Percentiles rank a stretch among this genome's conserved stretches.
These are phyloP conservation scores for Lycaena phlaeas DNA, from an alignment of 2,888 invertebrate species.

Conservation along the genomic window DNA sequence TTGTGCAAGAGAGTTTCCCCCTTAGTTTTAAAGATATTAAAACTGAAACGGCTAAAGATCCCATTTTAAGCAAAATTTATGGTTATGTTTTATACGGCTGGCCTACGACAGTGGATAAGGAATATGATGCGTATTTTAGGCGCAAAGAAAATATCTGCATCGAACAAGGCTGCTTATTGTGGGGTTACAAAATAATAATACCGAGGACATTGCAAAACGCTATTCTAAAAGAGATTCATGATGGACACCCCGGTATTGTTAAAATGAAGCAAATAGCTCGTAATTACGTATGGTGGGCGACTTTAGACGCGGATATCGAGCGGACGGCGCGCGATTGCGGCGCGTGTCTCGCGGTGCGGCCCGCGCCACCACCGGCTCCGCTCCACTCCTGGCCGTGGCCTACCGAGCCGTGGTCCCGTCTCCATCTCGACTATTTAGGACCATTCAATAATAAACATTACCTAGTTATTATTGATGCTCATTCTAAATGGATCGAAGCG, in stretches of 20 bases:
- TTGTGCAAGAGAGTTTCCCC: constrained; percentile 14
- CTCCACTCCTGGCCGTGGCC: constrained; percentile 21
- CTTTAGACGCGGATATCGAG: constrained; percentile 6
- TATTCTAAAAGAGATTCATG: constrained; percentile 8
- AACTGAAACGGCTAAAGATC: constrained; percentile 14
- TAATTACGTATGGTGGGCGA: constrained; percentile 8
- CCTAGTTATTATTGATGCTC: constrained; percentile 18
- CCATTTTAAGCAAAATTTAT: constrained; percentile 16
- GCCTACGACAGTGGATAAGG: constrained; percentile 16
- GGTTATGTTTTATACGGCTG: constrained; percentile 20
- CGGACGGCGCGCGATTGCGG: not conserved
- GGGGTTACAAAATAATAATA: not conserved
- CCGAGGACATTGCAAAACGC: not conserved
- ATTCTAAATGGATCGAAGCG: constrained; percentile 21
- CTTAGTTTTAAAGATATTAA: constrained; percentile 14
- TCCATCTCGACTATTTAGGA: constrained; percentile 15
- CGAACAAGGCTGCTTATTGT: constrained; percentile 13
- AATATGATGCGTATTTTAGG: constrained; percentile 15
- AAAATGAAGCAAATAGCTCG: constrained; percentile 10
- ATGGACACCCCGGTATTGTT: constrained; percentile 6
- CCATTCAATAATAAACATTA: constrained; percentile 17
- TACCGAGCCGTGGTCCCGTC: constrained; percentile 3
- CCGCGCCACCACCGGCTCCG: constrained; percentile 10
- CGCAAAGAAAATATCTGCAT: constrained; percentile 12
- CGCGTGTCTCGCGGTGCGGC: constrained; percentile 10